Base-by-base conservation (phyloP, 2,888 invertebrate species). In the Campoletis raptor region DNA sequence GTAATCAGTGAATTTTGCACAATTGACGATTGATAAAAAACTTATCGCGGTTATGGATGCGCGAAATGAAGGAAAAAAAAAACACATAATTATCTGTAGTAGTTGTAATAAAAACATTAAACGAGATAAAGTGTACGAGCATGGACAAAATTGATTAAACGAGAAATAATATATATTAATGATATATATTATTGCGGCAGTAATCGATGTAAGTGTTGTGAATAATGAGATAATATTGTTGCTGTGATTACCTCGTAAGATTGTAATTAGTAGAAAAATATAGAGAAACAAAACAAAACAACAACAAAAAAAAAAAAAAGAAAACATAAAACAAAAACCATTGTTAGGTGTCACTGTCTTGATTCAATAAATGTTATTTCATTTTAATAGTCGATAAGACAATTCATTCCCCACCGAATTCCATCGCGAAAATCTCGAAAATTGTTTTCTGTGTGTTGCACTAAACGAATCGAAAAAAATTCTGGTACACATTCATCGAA, bases 211-310 rank as follows among this genome's bases (percentile, higher is more conserved):
- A 94, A 93, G 94, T 94, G 94, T 94, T 94, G 94, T 94, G 94
- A 94, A 94, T 94, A 94, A 93, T 93, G 93, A 94, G 93, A 94
- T 94, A 94, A 94, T 94, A 94, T 94, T 94, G 94, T 94, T 94
- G 94, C 94, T 94, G 94, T 94, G 94, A 94, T 94, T 94, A 93
- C 92, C 91, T 92, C 77, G 90, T 94, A 94, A 94, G 94, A 94
- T 94, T 94, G 94, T 94, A 94, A 94, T 92, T 94, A 93, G 93
- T 93, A 94, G 93, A 90, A 91, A 67, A 73, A 70, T 37, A 37
- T 57, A 57, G 54, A 57, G 21, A 42, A 42, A 42, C 21, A 69
- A 40, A 67, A 40, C 89, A 92, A 92, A 21, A 67, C 10, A 92
- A 86, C 36, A n/a, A n/a, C n/a, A n/a, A n/a, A n/a, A n/a, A 83